Conservation (phyloP, 1,140 invertebrate species). For the Doryteuthis pealeii region DNA sequence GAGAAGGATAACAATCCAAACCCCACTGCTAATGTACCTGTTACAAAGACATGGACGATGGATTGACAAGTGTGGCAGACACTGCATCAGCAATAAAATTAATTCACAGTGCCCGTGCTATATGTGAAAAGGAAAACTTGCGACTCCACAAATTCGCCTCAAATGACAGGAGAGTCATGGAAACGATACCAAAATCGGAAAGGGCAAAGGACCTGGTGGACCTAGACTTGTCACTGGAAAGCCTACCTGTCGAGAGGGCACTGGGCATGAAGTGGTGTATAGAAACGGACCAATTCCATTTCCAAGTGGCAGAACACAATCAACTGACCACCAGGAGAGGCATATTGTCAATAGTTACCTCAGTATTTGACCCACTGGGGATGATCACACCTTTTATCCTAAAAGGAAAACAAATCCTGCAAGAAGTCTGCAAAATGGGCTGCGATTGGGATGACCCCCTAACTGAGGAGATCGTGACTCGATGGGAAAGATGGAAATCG, state of each 20-base stretch:
- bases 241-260: conserved; percentile 31
- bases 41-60: conserved; percentile 44
- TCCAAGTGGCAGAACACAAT: conserved; percentile 24
- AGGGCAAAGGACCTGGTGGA: conserved; percentile 23
- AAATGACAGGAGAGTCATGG: conserved; percentile 33
- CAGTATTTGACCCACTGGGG: conserved; percentile 39
- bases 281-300: conserved; percentile 33
- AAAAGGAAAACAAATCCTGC: conserved; percentile 31
- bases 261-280: conserved; percentile 37
- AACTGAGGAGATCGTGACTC: conserved; percentile 13
- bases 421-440: conserved; percentile 29
- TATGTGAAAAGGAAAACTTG: conserved; percentile 27
- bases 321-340: conserved; percentile 28
- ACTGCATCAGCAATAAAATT: conserved; percentile 25
- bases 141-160: conserved; percentile 35
- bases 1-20: too few species aligned
- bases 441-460: conserved; percentile 30
- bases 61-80: conserved; percentile 25
- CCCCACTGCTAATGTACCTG: too few species aligned
- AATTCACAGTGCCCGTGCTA: conserved; percentile 18
- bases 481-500: conserved; percentile 24
- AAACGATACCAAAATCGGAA: conserved; percentile 18
- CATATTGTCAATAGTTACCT: conserved; percentile 32
- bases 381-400: conserved; percentile 31
- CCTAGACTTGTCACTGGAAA: conserved; percentile 28